Evolutionary conservation across 2,888 invertebrate species (phyloP).

Genomic region (Sphaeridia pumilis): DNA sequence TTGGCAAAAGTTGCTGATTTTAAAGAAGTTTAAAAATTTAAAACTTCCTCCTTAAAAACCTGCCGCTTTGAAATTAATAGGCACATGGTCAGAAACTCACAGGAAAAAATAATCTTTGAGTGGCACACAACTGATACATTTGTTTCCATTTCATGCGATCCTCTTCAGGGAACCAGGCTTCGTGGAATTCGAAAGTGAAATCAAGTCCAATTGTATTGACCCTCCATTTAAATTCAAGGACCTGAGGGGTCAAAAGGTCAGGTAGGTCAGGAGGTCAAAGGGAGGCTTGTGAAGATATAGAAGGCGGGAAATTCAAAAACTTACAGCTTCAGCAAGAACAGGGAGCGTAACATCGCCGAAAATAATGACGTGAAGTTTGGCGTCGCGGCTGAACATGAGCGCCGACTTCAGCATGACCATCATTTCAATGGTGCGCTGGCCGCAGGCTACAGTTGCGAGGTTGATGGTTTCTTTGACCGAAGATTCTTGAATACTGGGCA

Average conservation of each 20-base stretch:
- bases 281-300: no score
- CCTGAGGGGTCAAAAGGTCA: no score
- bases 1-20: slow-evolving; percentile 30
- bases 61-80: no score
- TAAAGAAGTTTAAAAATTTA: not conserved
- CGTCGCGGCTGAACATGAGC: slow-evolving; percentile 12
- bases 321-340: slow-evolving; percentile 10
- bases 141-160: slow-evolving; percentile 54
- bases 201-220: slow-evolving; percentile 7
- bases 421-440: slow-evolving; percentile 7
- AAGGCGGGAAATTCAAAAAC: no score
- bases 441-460: slow-evolving; percentile 12
- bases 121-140: slow-evolving; percentile 87
- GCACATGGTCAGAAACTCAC: slow-evolving; percentile 49
- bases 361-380: slow-evolving; percentile 7
- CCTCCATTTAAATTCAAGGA: slow-evolving; percentile 12
- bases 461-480: no score
- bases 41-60: not conserved
- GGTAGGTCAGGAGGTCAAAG: no score
- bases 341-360: slow-evolving; percentile 9
- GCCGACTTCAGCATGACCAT: slow-evolving; percentile 14
- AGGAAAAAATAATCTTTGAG: slow-evolving; percentile 83
- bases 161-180: slow-evolving; percentile 5
- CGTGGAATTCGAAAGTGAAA: slow-evolving; percentile 8
- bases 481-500: no score